Evolutionary conservation across 1,140 invertebrate genomes (phyloP), one percentile per base, ranked within the genome.

Genomic region (Coptotermes formosanus): DNA sequence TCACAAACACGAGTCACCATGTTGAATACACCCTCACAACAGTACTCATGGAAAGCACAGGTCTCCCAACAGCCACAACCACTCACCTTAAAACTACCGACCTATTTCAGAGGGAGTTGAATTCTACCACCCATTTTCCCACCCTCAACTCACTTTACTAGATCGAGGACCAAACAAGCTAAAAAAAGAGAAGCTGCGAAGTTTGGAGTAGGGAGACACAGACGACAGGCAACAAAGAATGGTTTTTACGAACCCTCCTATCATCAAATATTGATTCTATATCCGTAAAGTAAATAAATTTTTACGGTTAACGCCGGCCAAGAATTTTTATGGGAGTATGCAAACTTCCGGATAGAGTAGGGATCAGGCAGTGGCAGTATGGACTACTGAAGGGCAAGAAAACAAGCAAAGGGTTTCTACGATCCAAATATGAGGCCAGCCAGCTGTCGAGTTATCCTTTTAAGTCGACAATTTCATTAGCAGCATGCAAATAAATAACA

Each of bases 251-350:
- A 75, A 75, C 64, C 14, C 64, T n/a, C 64, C 64, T 30, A 75
- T 75, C 64, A 75, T 75, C 64, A 75, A 75, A 75, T 75, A 75
- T 75, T 75, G 64, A 75, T 75, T 75, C 64, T 75, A n/a, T 75
- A 75, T 75, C 64, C 64, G 64, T 75, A 75, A 75, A 75, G 64
- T 30, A 75, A 75, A 75, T 75, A 75, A 25, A 75, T 75, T 75
- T 75, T 75, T 75, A 75, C 64, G 64, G 64, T 75, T 75, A 75
- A 75, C 64, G 64, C 64, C 64, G 64, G 64, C 64, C n/a, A 75
- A 75, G 64, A 75, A 75, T 75, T 75, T 75, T 75, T 75, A 6
- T 75, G 64, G 64, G 64, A 30, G 25, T 75, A 75, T 75, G 64
- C 64, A 75, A 75, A 75, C 64, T 75, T 75, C 64, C 64, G 64